These are phyloP conservation scores for Acanthosepion lycidas DNA, from an alignment of 2,888 invertebrate species.

Conservation along the genomic window DNA sequence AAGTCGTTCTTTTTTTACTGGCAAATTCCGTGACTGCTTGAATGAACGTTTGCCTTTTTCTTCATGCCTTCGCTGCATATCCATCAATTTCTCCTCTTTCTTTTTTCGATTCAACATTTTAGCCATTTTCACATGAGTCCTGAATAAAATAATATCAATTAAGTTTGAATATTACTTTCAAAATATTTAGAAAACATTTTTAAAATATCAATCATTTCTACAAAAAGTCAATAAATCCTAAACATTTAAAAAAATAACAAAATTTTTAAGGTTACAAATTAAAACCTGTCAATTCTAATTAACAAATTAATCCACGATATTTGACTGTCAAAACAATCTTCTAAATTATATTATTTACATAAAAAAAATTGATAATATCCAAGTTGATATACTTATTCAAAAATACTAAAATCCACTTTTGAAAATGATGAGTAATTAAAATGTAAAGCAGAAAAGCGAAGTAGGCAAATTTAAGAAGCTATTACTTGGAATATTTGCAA, in stretches of 20 bases:
- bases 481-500: constrained; percentile 24
- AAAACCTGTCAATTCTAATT: background rate
- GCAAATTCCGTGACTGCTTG: constrained; percentile 55
- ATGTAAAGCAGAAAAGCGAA: too few species aligned
- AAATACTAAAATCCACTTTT: too few species aligned
- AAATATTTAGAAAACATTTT: background rate
- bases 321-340: background rate
- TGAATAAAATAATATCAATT: constrained; percentile 33
- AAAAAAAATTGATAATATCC: too few species aligned
- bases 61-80: constrained; percentile 63
- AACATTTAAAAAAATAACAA: background rate
- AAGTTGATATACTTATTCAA: too few species aligned
- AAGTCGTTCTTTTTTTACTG: constrained; percentile 60
- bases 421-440: too few species aligned
- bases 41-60: constrained; percentile 63
- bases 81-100: constrained; percentile 61
- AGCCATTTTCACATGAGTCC: constrained; percentile 55
- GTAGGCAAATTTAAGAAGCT: background rate
- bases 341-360: too few species aligned
- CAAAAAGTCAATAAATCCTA: background rate
- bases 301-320: background rate
- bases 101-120: constrained; percentile 59
- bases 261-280: background rate
- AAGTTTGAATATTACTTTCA: background rate
- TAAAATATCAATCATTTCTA: background rate